These are phyloP conservation scores for Rattus norvegicus DNA, from an alignment of 2,113 vertebrate species.

Conservation along the genomic window GRCr8 NC_086032.1:106222501-106223000, in stretches of 20 bases:
- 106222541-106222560: neutral
- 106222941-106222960: neutral
- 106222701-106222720: neutral
- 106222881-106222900: neutral
- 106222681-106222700: neutral
- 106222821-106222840: neutral
- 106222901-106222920: neutral
- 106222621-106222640: neutral
- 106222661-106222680: neutral
- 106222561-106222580: neutral
- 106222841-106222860: neutral
- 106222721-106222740: neutral
- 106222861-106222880: neutral
- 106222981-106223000: neutral
- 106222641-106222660: neutral
- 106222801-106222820: too few relatives aligned
- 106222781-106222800: neutral
- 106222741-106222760: neutral
- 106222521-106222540: neutral
- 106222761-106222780: neutral
- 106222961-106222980: neutral
- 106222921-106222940: neutral
- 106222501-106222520: neutral
- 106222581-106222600: neutral
- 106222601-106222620: neutral